A percentile compares a stretch with the other conserved stretches of the same genome.
Evolutionary conservation across 2,888 invertebrate genomes (phyloP).

Genomic region (Oxyteleia sp.): DNA sequence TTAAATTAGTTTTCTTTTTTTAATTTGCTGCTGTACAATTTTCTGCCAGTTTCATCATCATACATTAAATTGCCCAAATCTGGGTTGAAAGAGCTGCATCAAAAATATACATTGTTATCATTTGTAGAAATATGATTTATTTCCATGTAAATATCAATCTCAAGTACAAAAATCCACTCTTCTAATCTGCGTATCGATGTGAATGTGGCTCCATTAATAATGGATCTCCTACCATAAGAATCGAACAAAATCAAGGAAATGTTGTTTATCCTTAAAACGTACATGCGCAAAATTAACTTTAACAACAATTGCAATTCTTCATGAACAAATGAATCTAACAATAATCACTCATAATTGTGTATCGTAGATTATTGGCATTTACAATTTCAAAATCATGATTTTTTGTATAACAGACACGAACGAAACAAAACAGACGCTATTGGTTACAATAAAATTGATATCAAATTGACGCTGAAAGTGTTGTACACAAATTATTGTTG

Average conservation of each 20-base stretch:
- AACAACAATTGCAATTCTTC: not conserved
- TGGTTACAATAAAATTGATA: constrained; percentile 50
- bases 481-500: constrained; percentile 12
- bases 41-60: too few species aligned
- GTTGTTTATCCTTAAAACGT: not conserved
- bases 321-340: not conserved
- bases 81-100: not conserved
- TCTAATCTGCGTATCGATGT: constrained; percentile 50
- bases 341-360: not conserved
- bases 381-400: constrained; percentile 25
- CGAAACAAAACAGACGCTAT: constrained; percentile 16
- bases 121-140: constrained; percentile 65
- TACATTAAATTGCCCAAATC: not conserved
- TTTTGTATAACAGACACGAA: too few species aligned
- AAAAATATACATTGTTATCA: constrained; percentile 46
- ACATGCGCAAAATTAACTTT: constrained; percentile 11
- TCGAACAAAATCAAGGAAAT: not conserved
- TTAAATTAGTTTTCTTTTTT: too few species aligned
- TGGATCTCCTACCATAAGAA: constrained; percentile 40
- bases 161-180: constrained; percentile 67
- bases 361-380: constrained; percentile 22
- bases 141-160: constrained; percentile 61
- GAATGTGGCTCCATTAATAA: constrained; percentile 54
- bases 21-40: too few species aligned
- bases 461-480: constrained; percentile 12